Evolutionary conservation across 2,113 vertebrate genomes (phyloP).

Genomic region (Lamprologus lemairii): DNA sequence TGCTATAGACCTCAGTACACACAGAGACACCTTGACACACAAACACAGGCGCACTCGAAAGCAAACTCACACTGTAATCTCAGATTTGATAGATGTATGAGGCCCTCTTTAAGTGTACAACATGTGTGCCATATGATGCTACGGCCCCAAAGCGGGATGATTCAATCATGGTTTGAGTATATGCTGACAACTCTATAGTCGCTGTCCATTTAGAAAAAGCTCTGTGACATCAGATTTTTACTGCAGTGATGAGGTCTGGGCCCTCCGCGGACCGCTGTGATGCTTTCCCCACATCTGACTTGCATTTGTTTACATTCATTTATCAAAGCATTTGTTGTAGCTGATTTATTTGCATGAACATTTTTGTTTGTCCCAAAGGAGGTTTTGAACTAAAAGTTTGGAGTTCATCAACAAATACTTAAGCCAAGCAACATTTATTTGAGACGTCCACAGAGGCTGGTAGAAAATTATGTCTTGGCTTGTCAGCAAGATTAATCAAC

Average conservation of each 20-base stretch:
- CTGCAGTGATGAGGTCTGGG: slow-evolving; percentile 7
- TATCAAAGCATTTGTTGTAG: slow-evolving; percentile 40
- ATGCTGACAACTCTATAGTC: slow-evolving; percentile 17
- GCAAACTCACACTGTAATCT: slow-evolving; percentile 35
- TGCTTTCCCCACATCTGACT: slow-evolving; percentile 49
- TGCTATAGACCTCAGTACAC: background rate
- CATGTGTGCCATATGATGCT: slow-evolving; percentile 43
- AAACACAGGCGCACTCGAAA: slow-evolving; percentile 12
- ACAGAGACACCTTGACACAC: slow-evolving; percentile 39
- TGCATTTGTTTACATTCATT: slow-evolving; percentile 57
- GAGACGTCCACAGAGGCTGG: slow-evolving; percentile 37
- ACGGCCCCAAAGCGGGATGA: slow-evolving; percentile 31
- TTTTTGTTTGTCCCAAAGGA: slow-evolving; percentile 44
- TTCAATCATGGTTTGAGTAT: slow-evolving; percentile 23
- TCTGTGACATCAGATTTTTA: slow-evolving; percentile 17
- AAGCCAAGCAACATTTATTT: slow-evolving; percentile 26
- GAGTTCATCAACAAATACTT: slow-evolving; percentile 43
- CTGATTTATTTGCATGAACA: slow-evolving; percentile 45
- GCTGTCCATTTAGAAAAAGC: slow-evolving; percentile 20
- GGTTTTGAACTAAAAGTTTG: slow-evolving; percentile 14
- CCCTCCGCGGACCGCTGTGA: background rate
- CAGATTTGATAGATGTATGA: slow-evolving; percentile 36
- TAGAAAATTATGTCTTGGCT: slow-evolving; percentile 25
- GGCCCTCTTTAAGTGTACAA: slow-evolving; percentile 15
- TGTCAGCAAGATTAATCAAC: background rate